phyloP scores from a whole-genome alignment of 2,888 invertebrate genomes.

The Myopa tessellatipennis region DNA sequence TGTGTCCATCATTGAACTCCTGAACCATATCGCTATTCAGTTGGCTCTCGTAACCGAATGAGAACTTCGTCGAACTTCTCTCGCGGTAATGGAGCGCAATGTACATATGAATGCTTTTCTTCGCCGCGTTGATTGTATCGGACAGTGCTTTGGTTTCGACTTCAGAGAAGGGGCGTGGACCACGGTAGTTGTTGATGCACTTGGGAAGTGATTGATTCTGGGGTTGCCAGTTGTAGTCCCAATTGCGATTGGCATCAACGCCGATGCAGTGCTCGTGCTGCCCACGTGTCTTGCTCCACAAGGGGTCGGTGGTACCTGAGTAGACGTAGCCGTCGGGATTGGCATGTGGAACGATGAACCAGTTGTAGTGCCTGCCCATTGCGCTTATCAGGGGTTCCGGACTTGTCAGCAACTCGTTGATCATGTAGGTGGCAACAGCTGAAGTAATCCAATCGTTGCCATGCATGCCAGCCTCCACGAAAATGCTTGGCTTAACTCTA shows the following conservation, averaged over 20 bases:
- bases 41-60: neutral
- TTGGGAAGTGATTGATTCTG: no score
- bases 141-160: neutral
- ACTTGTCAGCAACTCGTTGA: neutral
- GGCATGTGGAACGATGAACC: neutral
- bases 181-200: neutral
- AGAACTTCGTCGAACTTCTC: neutral
- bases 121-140: neutral
- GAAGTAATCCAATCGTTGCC: conserved; percentile 2
- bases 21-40: no score
- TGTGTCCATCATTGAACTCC: no score
- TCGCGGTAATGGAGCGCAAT: neutral
- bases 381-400: neutral
- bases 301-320: neutral
- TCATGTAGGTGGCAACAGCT: neutral
- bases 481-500: neutral
- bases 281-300: neutral
- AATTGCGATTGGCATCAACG: neutral
- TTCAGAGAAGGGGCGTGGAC: neutral
- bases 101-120: neutral
- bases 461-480: conserved; percentile 5
- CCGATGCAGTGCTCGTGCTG: neutral
- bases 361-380: neutral
- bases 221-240: neutral
- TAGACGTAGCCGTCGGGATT: conserved; percentile 10